phyloP scores from a whole-genome alignment of 2,113 vertebrate species.

The Pampusana beccarii region DNA sequence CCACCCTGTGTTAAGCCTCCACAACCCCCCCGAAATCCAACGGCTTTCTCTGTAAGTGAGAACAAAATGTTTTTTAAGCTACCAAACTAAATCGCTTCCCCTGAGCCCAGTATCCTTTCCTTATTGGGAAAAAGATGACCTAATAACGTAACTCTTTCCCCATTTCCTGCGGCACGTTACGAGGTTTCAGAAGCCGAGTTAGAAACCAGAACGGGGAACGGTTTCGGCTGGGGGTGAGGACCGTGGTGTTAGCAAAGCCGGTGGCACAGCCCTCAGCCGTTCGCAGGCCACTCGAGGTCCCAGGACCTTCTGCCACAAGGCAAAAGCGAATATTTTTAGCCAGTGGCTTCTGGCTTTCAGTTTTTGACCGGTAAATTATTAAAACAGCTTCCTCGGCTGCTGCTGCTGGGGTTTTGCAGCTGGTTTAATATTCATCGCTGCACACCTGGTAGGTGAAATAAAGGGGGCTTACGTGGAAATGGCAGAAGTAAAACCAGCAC shows the following conservation, averaged over 20 bases:
- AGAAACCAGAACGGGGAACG: background rate
- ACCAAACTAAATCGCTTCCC: conserved; percentile 1
- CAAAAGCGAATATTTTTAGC: background rate
- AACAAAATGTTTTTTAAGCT: conserved; percentile 9
- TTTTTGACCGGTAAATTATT: background rate
- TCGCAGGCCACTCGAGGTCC: background rate
- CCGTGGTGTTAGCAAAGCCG: background rate
- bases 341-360: background rate
- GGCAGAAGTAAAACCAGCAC: background rate
- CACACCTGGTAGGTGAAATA: conserved; percentile 6
- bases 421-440: background rate
- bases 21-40: background rate
- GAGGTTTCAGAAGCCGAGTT: conserved; percentile 18
- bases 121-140: conserved; percentile 55
- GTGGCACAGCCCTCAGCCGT: background rate
- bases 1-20: background rate
- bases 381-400: background rate
- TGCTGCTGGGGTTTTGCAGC: background rate
- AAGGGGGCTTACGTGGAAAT: background rate
- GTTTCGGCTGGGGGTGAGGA: background rate
- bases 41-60: background rate
- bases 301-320: background rate
- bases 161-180: conserved; percentile 17
- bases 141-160: conserved; percentile 23
- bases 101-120: background rate